Base-by-base conservation (phyloP, 2,888 invertebrate genomes). In the Eulithis prunata region DNA sequence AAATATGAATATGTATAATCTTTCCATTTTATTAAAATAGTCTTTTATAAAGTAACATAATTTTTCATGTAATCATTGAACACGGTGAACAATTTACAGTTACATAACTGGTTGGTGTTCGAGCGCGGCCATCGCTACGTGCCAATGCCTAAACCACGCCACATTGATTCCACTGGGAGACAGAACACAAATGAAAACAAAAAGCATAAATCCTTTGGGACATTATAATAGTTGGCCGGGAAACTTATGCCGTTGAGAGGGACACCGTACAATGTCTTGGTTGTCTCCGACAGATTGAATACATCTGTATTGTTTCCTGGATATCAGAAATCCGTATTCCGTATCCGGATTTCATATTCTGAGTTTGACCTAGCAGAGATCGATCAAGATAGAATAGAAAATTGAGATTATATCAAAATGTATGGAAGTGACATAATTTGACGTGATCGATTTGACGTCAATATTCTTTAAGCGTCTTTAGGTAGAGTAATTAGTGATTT, bases 251-350 rank as follows among this genome's bases (percentile, higher is more conserved):
- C 64, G 77, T 76, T 78, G 71, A 75, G 58, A 71, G 73, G 74
- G 77, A 77, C 77, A 78, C 78, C 81, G 78, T 78, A 79, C 82
- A 81, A 83, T 82, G 86, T 85, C 87, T 88, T 88, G 86, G 87
- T 86, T 82, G 86, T 89, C 87, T 86, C 78, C 74, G 78, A 78
- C 89, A 89, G 90, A 91, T 90, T 90, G 91, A 89, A 90, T 88
- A 87, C 83, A 84, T 84, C 86, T 80, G 79, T 54, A 62, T 81
- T 78, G 78, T 79, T 61, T 58, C 38, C 41, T 45, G n/a, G 38
- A 21, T 43, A 14, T 54, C 13, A 32, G 28, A 21, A 28, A 45
- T 45, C 32, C 59, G 28, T 52, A 45, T 49, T 63, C 64, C 49
- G 45, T 55, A 45, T 41, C 41, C 41, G 41, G 41, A 41, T 41